Evolutionary conservation across 2,888 invertebrate species (phyloP).

Genomic region (Lasius platythorax): DNA sequence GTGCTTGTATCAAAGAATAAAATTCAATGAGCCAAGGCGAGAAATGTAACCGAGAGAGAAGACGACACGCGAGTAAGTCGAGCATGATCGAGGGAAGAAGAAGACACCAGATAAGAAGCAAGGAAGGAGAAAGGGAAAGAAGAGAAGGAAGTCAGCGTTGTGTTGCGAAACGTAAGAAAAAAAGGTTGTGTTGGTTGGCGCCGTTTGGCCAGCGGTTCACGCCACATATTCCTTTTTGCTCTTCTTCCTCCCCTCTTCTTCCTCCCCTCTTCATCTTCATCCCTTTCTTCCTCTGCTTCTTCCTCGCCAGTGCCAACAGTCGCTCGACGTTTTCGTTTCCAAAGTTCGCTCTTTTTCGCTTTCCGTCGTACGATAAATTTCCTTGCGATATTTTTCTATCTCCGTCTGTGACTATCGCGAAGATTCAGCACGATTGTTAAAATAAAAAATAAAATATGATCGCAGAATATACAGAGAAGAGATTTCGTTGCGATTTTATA

Average conservation of each 20-base stretch:
- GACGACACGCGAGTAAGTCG: constrained; percentile 25
- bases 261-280: not conserved
- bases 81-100: constrained; percentile 21
- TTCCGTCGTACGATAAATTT: constrained; percentile 1
- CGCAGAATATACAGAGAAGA: not conserved
- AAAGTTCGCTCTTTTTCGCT: constrained; percentile 20
- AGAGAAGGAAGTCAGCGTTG: constrained; percentile 10
- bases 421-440: not conserved
- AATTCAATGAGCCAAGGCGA: constrained; percentile 2
- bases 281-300: constrained; percentile 6
- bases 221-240: constrained; percentile 9
- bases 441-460: not conserved
- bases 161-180: constrained; percentile 50
- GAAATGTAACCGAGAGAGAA: constrained; percentile 17
- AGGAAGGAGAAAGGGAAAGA: not conserved
- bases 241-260: not conserved
- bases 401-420: not conserved
- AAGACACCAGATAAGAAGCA: not conserved
- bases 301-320: constrained; percentile 1
- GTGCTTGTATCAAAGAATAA: not conserved
- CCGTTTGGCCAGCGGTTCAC: constrained; percentile 50
- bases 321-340: not conserved
- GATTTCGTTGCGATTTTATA: not conserved
- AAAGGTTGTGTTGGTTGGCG: constrained; percentile 38
- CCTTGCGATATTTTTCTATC: not conserved